Base-by-base conservation (phyloP, 1,140 invertebrate species). In the Pseudomyrmex pallidus region DNA sequence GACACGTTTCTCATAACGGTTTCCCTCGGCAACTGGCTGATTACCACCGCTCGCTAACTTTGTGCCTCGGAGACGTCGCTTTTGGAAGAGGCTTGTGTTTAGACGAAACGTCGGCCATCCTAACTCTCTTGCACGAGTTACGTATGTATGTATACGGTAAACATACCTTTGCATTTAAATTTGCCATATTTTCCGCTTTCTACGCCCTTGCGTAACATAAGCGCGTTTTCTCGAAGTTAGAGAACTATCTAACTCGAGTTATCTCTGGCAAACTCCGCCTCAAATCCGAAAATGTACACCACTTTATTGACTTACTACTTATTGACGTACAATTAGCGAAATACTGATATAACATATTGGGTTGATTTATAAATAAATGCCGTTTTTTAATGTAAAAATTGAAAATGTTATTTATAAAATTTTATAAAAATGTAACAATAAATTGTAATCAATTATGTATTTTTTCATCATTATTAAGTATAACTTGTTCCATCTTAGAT, bases 1-100 rank as follows among this genome's bases (percentile, higher is more conserved):
- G 91, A 92, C 92, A 93, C 92, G 92, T 93, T 90, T 92, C 90
- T 92, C 90, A 92, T 92, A 93, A 92, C 90, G 87, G 90, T 74
- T 57, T 62, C 70, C 67, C 86, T 56, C 76, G 54, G 57, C 59
- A 76, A 64, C 72, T 62, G 54, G 54, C 50, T 88, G 87, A 89
- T 89, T 89, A 86, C 64, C 50, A 22, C 54, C 20, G 73, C 61
- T 20, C 48, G 13, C 73, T 72, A 67, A 62, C 84, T 61, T 82
- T 44, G 72, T 17, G 50, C 46, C 35, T 35, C 35, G 12, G 22
- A 35, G 54, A 72, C 61, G 50, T 68, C 59, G 63, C 46, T 17
- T 46, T 62, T 59, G 61, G n/a, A 70, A 20, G 44, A 56, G 56
- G n/a, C 50, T 57, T 25, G 17, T n/a, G n/a, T 48, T 25, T 25